Evolutionary conservation across 2,113 vertebrate species (phyloP), one percentile per base, ranked within the genome.

Genomic region (Chaetops frenatus): DNA sequence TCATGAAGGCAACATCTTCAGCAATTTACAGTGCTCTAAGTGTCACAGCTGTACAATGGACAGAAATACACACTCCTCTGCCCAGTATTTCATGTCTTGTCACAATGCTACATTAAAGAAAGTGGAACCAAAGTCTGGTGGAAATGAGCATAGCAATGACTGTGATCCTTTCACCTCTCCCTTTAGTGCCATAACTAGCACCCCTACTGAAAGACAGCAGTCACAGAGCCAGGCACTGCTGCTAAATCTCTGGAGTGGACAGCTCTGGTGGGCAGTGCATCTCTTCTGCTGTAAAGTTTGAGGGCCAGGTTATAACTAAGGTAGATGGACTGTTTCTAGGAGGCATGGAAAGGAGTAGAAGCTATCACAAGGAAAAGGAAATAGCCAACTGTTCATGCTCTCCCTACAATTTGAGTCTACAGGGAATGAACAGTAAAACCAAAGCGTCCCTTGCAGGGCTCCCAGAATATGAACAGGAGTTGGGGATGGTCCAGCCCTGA

Each of bases 51-150:
- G 61, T 38, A 79, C 66, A 93, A 69, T 0, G 1, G 36, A 90
- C 51, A 90, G 76, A 86, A 88, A 90, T 72, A 65, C 29, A 92
- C 53, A 48, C 86, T 94, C 57, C 81, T 65, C 72, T 92, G 60
- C 45, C 69, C 61, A 28, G 40, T 93, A 29, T 84, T 86, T 90
- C 71, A 50, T 35, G 70, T 64, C 77, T 40, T 79, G 36, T 79
- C 57, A 73, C 45, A 80, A 40, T 15, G 44, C 35, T n/a, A 5
- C 47, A 2, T 22, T 38, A 54, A 81, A 79, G 45, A n/a, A 56
- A 82, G 33, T 0, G 2, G 58, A 85, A 38, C 12, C 13, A 31
- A 84, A 79, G 48, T 31, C 57, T 82, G 21, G 18, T 94, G 58
- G 70, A 79, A 73, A 70, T 40, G 28, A 70, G 33, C 33, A 10